Percentiles rank a stretch among this genome's conserved stretches.
These are phyloP conservation scores for Peromyscus californicus DNA, from an alignment of 2,113 vertebrate species.

Conservation along the genomic window DNA sequence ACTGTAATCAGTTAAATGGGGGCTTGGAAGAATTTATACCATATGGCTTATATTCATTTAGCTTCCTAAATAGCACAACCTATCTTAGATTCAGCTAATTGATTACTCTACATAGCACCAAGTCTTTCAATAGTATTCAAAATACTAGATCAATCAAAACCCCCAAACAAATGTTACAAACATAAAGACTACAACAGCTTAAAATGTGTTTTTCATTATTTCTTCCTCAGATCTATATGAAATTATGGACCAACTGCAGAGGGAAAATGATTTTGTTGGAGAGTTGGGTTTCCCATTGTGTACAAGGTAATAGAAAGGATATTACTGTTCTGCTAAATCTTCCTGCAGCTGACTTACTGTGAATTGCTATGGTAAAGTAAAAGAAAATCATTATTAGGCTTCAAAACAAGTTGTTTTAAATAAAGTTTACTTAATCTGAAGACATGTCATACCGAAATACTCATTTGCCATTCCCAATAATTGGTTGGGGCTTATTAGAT, in stretches of 20 bases:
- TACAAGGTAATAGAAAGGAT: conserved; percentile 71
- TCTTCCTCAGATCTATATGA: conserved; percentile 75
- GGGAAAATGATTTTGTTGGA: conserved; percentile 79
- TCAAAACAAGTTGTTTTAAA: conserved; percentile 65
- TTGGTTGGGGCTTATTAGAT: conserved; percentile 49
- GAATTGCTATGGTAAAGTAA: conserved; percentile 79
- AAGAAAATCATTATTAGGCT: conserved; percentile 73
- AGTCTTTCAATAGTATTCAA: conserved; percentile 63
- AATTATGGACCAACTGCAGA: conserved; percentile 71
- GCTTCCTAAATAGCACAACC: not conserved
- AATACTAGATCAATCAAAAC: conserved; percentile 76
- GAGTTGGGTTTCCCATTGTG: conserved; percentile 57
- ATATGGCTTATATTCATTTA: conserved; percentile 31
- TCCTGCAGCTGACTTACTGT: conserved; percentile 77
- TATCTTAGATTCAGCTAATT: conserved; percentile 18
- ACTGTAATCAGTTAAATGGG: not conserved
- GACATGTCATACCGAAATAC: conserved; percentile 44
- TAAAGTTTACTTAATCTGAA: conserved; percentile 64
- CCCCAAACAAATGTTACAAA: conserved; percentile 58
- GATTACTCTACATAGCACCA: not conserved
- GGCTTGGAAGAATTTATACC: not conserved
- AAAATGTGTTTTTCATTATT: conserved; percentile 41
- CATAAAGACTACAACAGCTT: conserved; percentile 60
- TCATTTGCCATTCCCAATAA: conserved; percentile 60
- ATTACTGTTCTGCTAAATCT: conserved; percentile 76